Evolutionary conservation across 2,797 vertebrate genomes (phyloP), one percentile per base, ranked within the genome.

Genomic region (Monodelphis domestica): DNA sequence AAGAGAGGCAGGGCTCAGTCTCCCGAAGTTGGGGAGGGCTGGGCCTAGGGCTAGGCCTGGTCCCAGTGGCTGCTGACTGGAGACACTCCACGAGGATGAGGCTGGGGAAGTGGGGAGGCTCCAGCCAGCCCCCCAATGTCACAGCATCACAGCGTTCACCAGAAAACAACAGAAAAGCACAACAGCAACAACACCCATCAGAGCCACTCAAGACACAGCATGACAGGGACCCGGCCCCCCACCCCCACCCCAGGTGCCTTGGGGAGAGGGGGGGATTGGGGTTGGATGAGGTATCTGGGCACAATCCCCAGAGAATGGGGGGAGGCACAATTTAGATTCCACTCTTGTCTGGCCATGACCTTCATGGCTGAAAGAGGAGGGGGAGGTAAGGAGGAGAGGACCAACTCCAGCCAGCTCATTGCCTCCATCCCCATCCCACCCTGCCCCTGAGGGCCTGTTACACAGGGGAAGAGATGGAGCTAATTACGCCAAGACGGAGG

Each of bases 241-340:
- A 53, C n/a, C n/a, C 88, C 53, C 26, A 53, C 33, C 56, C 24
- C n/a, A 90, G 93, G 96, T 70, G 84, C 9, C 0, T 38, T 52
- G 88, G 91, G 57, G 88, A 50, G 87, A 91, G 29, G 54, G 26
- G n/a, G 94, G 93, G 89, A 3, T 0, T n/a, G 91, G 0, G 3
- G 94, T 92, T 70, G 10, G 92, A 96, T 97, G 97, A 97, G 97
- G 97, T 97, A 97, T 97, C 96, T 97, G 97, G 96, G 97, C 92
- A 50, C 29, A 90, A 95, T 95, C 96, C 96, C 45, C 0, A 88
- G 94, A n/a, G 95, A 89, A 92, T 89, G 2, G 90, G 91, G 87
- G 87, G 87, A 88, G 87, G 87, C 87, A 52, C 50, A 88, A 33
- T 88, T 53, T n/a, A 17, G 29, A 14, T 53, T 88, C 52, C 12